Conservation (phyloP, 2,113 vertebrate species). For the Fukomys damarensis region DNA sequence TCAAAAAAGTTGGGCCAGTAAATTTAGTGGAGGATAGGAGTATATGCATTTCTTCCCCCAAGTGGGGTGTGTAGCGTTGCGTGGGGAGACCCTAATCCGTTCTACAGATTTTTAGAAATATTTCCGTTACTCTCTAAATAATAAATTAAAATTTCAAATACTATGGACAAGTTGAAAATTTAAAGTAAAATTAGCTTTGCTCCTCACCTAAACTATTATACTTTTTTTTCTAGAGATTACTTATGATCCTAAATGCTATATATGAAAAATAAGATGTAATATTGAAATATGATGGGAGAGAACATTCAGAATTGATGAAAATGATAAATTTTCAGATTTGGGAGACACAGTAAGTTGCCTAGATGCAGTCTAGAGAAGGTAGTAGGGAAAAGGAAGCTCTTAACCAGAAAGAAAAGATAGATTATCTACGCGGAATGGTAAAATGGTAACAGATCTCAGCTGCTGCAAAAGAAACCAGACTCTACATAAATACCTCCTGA, state of each 20-base stretch:
- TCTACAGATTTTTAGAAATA: neutral
- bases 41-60: too few relatives aligned
- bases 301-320: neutral
- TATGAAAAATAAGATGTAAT: neutral
- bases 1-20: too few relatives aligned
- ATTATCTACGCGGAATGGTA: neutral
- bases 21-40: too few relatives aligned
- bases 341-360: neutral
- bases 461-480: neutral
- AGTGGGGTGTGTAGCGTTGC: too few relatives aligned
- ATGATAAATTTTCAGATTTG: neutral
- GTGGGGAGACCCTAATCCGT: too few relatives aligned
- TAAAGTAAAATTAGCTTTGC: neutral
- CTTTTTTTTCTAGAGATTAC: neutral
- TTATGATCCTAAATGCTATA: neutral
- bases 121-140: neutral
- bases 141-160: neutral
- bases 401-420: neutral
- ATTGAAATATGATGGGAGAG: neutral
- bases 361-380: neutral
- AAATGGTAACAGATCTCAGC: neutral
- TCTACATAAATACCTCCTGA: neutral
- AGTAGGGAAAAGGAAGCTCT: neutral
- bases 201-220: neutral
- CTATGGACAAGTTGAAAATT: neutral